A percentile compares a stretch with the other conserved stretches of the same genome.
Evolutionary conservation across 92 coral and sea anemone species (phyloP).

Genomic region (Phenganax stokvisi): DNA sequence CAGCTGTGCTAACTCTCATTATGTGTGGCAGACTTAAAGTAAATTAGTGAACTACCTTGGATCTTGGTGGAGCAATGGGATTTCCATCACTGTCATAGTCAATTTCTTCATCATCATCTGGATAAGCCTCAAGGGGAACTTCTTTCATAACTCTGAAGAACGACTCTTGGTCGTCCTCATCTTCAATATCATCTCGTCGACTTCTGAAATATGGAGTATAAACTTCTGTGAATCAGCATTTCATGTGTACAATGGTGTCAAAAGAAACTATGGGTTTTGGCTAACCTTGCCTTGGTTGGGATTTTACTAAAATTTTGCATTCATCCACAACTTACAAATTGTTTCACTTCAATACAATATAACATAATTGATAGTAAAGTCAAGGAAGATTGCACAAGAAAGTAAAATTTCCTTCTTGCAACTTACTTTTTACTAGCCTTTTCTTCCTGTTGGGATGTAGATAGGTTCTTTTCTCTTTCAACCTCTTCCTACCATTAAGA

Average conservation of each 20-base stretch:
- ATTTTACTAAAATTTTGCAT: too few relatives aligned
- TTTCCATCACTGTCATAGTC: slow-evolving; percentile 99
- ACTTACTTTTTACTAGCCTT: slow-evolving; percentile 85
- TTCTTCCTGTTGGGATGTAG: slow-evolving; percentile 69
- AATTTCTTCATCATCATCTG: slow-evolving; percentile 83
- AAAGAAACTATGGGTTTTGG: too few relatives aligned
- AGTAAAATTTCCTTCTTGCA: not conserved
- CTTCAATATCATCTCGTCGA: slow-evolving; percentile 91
- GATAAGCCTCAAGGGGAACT: slow-evolving; percentile 80
- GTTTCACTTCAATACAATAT: too few relatives aligned
- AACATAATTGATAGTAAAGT: too few relatives aligned
- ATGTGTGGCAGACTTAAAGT: not conserved
- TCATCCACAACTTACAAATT: too few relatives aligned
- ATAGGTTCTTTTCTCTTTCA: slow-evolving; percentile 60
- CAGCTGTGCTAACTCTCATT: not conserved
- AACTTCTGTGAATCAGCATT: too few relatives aligned
- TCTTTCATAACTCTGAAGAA: slow-evolving; percentile 88
- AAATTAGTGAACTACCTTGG: slow-evolving; percentile 56
- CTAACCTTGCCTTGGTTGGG: too few relatives aligned
- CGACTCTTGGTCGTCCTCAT: slow-evolving; percentile 96
- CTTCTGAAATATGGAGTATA: slow-evolving; percentile 43
- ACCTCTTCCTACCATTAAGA: slow-evolving; percentile 60
- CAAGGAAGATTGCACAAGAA: not conserved
- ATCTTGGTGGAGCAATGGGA: slow-evolving; percentile 92
- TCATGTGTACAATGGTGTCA: too few relatives aligned